A percentile compares a stretch with the other conserved stretches of the same genome.
Evolutionary conservation across 1,140 invertebrate species (phyloP).

Genomic region (Drosophila persimilis): DNA sequence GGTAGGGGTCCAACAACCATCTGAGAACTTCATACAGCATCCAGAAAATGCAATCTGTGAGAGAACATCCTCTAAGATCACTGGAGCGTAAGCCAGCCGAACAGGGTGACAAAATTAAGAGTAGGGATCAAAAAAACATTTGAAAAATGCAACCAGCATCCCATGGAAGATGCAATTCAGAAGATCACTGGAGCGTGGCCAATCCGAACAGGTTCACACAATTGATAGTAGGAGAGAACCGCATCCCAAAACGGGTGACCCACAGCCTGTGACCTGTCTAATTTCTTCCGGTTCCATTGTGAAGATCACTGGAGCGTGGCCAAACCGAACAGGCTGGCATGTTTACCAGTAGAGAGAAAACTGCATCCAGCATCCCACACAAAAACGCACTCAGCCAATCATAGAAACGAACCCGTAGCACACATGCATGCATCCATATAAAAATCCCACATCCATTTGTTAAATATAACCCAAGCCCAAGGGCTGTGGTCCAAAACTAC

Average conservation of each 20-base stretch:
- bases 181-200: too few relatives aligned
- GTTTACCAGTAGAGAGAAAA: background rate
- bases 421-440: too few relatives aligned
- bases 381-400: slow-evolving; percentile 7
- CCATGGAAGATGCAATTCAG: background rate
- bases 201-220: too few relatives aligned
- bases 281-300: background rate
- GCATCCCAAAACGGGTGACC: background rate
- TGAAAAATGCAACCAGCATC: too few relatives aligned
- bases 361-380: slow-evolving; percentile 34
- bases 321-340: too few relatives aligned
- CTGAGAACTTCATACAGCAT: too few relatives aligned
- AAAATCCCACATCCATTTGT: slow-evolving; percentile 30
- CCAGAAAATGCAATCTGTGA: too few relatives aligned
- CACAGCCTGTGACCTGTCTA: background rate
- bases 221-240: slow-evolving; percentile 16
- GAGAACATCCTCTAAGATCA: slow-evolving; percentile 5
- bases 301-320: too few relatives aligned
- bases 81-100: slow-evolving; percentile 24
- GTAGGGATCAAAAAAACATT: too few relatives aligned
- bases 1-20: too few relatives aligned
- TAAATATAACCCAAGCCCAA: slow-evolving; percentile 25
- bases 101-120: slow-evolving; percentile 32
- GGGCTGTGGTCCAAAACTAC: background rate
- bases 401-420: slow-evolving; percentile 26